These are phyloP conservation scores for Hirtodrosophila histrioides DNA, from an alignment of 2,888 invertebrate species.

Conservation along the genomic window DNA sequence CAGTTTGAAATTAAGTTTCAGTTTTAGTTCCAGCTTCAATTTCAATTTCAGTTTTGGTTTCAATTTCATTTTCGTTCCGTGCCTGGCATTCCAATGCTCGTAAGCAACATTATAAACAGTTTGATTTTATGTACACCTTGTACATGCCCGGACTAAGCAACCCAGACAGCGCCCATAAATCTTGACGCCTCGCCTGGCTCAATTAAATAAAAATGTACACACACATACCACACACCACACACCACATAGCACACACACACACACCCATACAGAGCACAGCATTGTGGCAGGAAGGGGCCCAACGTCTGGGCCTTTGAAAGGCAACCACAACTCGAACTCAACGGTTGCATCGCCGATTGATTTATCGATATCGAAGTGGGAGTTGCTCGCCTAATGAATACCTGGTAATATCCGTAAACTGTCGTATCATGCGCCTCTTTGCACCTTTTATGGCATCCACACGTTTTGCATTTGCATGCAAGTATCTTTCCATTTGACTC, in stretches of 20 bases:
- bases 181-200: conserved; percentile 60
- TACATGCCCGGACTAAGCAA: conserved; percentile 33
- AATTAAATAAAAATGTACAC: conserved; percentile 29
- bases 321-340: conserved; percentile 29
- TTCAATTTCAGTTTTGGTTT: conserved; percentile 21
- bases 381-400: conserved; percentile 48
- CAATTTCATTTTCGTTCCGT: conserved; percentile 47
- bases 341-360: conserved; percentile 52
- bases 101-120: conserved; percentile 57
- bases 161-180: conserved; percentile 58
- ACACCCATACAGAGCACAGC: neutral
- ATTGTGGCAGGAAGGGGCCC: conserved; percentile 9
- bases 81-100: conserved; percentile 61
- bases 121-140: conserved; percentile 60
- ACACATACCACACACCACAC: conserved; percentile 10
- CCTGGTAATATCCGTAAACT: conserved; percentile 42
- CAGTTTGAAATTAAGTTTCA: neutral
- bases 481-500: conserved; percentile 2
- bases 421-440: conserved; percentile 54
- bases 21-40: conserved; percentile 5
- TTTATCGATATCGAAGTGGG: conserved; percentile 53
- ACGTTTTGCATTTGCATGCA: conserved; percentile 53
- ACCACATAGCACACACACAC: conserved; percentile 3
- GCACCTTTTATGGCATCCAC: conserved; percentile 60
- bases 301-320: neutral